Percentiles rank a stretch among this genome's conserved stretches.
Evolutionary conservation across 2,113 vertebrate genomes (phyloP).

Genomic region (Brachirus orientalis): DNA sequence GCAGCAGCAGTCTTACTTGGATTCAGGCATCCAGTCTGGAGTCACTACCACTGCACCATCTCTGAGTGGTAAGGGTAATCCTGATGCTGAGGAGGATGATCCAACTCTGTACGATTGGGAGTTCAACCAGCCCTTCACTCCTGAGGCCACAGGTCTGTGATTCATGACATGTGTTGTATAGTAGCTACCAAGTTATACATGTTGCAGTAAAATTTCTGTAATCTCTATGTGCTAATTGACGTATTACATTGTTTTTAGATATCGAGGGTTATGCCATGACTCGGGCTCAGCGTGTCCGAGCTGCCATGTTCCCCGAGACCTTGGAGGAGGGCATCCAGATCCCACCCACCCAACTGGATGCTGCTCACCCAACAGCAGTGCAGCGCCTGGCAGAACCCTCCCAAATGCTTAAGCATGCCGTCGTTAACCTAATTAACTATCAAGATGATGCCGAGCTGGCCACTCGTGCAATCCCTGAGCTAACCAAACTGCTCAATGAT

Average conservation of each 20-base stretch:
- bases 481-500: constrained; percentile 97
- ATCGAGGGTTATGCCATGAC: constrained; percentile 99
- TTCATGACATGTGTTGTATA: background rate
- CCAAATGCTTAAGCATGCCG: constrained; percentile 98
- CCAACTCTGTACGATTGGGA: constrained; percentile 97
- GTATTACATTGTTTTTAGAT: constrained; percentile 77
- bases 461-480: constrained; percentile 96
- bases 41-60: constrained; percentile 97
- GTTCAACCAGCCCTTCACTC: constrained; percentile 95
- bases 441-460: constrained; percentile 98
- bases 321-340: constrained; percentile 97
- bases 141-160: constrained; percentile 89
- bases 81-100: constrained; percentile 96
- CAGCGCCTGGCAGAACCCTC: constrained; percentile 97
- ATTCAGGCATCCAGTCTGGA: constrained; percentile 99
- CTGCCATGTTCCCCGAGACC: constrained; percentile 98
- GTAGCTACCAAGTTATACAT: background rate
- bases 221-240: background rate
- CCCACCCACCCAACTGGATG: constrained; percentile 93
- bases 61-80: constrained; percentile 96
- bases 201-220: background rate
- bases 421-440: constrained; percentile 99
- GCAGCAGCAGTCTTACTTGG: constrained; percentile 98
- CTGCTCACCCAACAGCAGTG: constrained; percentile 95
- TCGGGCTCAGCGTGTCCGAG: constrained; percentile 94